Conservation (phyloP, 2,888 invertebrate genomes). For the Trissolcus brochymenae region DNA sequence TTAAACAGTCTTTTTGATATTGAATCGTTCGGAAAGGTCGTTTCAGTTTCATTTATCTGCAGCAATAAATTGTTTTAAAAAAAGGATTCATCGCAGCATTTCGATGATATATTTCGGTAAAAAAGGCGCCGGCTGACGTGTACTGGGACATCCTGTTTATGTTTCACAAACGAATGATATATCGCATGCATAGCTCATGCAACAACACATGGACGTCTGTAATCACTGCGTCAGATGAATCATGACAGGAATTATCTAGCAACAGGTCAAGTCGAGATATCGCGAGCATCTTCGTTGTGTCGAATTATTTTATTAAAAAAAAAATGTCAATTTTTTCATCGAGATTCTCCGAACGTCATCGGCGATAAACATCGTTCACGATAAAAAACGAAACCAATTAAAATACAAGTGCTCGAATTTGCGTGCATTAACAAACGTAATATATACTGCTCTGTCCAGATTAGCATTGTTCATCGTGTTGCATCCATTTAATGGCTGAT, state of each 20-base stretch:
- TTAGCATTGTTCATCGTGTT: conserved; percentile 39
- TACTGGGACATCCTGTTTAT: conserved; percentile 1
- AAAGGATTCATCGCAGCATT: too few relatives aligned
- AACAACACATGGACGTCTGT: conserved; percentile 40
- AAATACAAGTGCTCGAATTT: conserved; percentile 32
- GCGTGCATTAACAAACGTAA: conserved; percentile 43
- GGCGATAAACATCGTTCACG: background rate
- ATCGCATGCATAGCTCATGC: conserved; percentile 27
- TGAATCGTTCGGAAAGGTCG: too few relatives aligned
- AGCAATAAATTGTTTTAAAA: too few relatives aligned
- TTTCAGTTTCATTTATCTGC: too few relatives aligned
- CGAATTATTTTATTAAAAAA: too few relatives aligned
- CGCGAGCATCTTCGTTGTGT: conserved; percentile 1
- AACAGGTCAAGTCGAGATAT: conserved; percentile 46
- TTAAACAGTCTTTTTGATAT: too few relatives aligned
- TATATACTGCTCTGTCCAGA: conserved; percentile 36
- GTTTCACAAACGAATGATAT: conserved; percentile 29
- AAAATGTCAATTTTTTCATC: background rate
- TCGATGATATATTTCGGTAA: too few relatives aligned
- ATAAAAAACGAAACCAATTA: conserved; percentile 22
- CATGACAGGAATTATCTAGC: conserved; percentile 53
- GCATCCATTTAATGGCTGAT: conserved; percentile 41
- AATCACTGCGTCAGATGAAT: conserved; percentile 50
- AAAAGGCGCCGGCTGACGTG: too few relatives aligned
- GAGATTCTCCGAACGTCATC: background rate